A percentile compares a stretch with the other conserved stretches of the same genome.
phyloP scores from a whole-genome alignment of 1,140 invertebrate genomes.

The Zaprionus taronus region DNA sequence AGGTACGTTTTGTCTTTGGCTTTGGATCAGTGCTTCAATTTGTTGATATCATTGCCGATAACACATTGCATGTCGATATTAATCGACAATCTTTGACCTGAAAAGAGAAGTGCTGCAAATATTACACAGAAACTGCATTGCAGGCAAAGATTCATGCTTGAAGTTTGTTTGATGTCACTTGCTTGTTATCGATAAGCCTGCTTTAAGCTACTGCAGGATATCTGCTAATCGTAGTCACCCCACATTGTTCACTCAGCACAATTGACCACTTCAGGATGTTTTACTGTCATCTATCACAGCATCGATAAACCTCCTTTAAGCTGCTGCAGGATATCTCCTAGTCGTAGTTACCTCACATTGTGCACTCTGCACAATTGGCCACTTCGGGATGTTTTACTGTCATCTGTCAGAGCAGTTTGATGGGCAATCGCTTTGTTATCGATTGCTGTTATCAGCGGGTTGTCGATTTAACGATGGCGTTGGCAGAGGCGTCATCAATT shows the following conservation, averaged over 20 bases:
- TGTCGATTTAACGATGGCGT: constrained; percentile 11
- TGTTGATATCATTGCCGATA: no score
- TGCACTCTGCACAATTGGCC: background rate
- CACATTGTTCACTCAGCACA: no score
- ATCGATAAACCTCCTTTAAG: background rate
- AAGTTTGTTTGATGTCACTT: background rate
- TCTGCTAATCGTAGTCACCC: background rate
- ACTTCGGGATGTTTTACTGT: background rate
- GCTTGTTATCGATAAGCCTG: background rate
- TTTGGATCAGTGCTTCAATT: no score
- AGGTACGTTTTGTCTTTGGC: no score
- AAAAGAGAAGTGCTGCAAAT: no score
- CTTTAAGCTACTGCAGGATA: background rate
- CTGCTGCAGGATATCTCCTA: background rate
- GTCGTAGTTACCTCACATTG: background rate
- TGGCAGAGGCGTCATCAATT: constrained; percentile 8
- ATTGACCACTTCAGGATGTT: background rate
- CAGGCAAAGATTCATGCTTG: no score
- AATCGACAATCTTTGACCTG: no score
- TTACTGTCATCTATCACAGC: background rate
- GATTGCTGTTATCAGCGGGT: constrained; percentile 26
- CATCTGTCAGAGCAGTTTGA: constrained; percentile 8
- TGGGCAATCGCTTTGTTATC: constrained; percentile 28
- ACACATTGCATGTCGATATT: no score
- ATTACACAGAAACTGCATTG: no score